A percentile compares a stretch with the other conserved stretches of the same genome.
phyloP scores from a whole-genome alignment of 1,140 invertebrate genomes.

The Mya arenaria region DNA sequence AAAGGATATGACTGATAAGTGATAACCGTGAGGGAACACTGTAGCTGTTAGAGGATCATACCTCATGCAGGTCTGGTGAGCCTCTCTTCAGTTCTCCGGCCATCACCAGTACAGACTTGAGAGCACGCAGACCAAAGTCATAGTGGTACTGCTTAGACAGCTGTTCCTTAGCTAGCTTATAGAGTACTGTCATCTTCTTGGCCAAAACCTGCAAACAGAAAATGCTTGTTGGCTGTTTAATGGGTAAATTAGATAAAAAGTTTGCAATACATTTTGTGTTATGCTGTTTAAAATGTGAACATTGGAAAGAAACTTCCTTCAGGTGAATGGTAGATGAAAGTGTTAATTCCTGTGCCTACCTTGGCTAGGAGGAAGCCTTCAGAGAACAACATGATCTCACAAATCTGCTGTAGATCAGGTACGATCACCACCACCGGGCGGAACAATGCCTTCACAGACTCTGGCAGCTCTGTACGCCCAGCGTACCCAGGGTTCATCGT shows the following conservation, averaged over 20 bases:
- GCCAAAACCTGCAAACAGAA: conserved; percentile 85
- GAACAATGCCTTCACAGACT: conserved; percentile 93
- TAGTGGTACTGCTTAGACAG: conserved; percentile 96
- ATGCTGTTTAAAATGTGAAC: no score
- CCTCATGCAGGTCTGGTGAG: conserved; percentile 88
- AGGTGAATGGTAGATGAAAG: no score
- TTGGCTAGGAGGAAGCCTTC: conserved; percentile 94
- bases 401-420: conserved; percentile 94
- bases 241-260: no score
- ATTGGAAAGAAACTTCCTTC: no score
- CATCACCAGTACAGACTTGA: conserved; percentile 94
- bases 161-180: conserved; percentile 91
- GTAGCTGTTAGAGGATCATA: no score
- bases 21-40: no score
- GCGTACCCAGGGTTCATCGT: conserved; percentile 97
- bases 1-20: no score
- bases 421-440: conserved; percentile 94
- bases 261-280: no score
- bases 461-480: conserved; percentile 93
- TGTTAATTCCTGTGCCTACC: conserved; percentile 82
- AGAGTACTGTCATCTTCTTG: conserved; percentile 96
- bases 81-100: conserved; percentile 91
- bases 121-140: conserved; percentile 94
- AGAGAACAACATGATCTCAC: conserved; percentile 94
- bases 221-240: not conserved